phyloP scores from a whole-genome alignment of 2,797 vertebrate species.

The Hydrophis major region DNA sequence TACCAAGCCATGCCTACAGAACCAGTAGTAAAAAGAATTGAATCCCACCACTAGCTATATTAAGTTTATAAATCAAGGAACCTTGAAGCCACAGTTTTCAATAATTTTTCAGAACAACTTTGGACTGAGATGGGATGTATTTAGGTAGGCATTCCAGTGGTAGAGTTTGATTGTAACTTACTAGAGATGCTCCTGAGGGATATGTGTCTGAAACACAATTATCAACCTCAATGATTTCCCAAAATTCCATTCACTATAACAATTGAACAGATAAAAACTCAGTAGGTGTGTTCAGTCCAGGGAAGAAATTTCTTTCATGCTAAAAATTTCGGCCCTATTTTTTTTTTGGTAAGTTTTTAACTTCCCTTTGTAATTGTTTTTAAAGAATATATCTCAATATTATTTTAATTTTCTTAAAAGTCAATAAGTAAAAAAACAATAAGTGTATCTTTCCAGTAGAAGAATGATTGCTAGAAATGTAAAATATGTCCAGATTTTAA shows the following conservation, averaged over 20 bases:
- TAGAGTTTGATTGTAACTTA: not conserved
- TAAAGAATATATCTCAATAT: not conserved
- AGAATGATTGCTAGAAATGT: not conserved
- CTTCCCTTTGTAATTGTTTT: not conserved
- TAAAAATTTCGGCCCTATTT: not conserved
- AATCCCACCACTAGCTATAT: not conserved
- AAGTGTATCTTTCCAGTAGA: not conserved
- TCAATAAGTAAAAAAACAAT: not conserved
- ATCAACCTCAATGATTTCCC: not conserved
- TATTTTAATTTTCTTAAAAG: not conserved
- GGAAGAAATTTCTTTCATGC: not conserved
- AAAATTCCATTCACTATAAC: not conserved
- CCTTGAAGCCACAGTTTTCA: not conserved
- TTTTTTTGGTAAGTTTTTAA: not conserved
- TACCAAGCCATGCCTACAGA: too few relatives aligned
- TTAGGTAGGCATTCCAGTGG: not conserved
- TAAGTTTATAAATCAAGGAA: not conserved
- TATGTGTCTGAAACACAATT: not conserved
- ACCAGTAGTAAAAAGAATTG: too few relatives aligned
- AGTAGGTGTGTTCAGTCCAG: not conserved
- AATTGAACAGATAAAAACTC: not conserved
- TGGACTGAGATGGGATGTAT: not conserved
- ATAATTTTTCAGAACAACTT: not conserved
- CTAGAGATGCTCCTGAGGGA: not conserved
- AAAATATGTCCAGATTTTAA: not conserved